These are phyloP conservation scores for Alcis repandata DNA, from an alignment of 2,888 invertebrate species.

Conservation along the genomic window DNA sequence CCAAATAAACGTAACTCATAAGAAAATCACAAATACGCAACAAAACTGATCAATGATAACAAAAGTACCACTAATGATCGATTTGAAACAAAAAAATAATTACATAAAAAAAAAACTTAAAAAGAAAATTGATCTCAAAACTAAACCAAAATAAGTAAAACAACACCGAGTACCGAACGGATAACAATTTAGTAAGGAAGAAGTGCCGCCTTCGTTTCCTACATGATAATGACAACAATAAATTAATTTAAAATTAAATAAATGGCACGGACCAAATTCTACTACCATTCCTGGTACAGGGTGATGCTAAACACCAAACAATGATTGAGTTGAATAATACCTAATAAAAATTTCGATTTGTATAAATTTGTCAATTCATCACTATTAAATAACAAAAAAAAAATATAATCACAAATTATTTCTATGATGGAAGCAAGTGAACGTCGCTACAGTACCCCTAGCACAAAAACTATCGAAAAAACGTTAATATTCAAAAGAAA, in stretches of 20 bases:
- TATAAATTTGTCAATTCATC: slow-evolving; percentile 69
- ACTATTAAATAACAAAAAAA: slow-evolving; percentile 74
- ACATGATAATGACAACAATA: slow-evolving; percentile 69
- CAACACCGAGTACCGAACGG: slow-evolving; percentile 83
- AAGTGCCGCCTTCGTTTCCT: slow-evolving; percentile 68
- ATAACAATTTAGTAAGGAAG: slow-evolving; percentile 77
- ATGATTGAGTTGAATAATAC: slow-evolving; percentile 67
- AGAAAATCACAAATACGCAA: slow-evolving; percentile 55
- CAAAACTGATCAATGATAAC: slow-evolving; percentile 54
- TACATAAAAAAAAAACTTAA: slow-evolving; percentile 54
- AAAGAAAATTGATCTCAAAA: slow-evolving; percentile 65
- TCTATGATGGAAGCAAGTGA: slow-evolving; percentile 83
- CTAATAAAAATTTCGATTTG: slow-evolving; percentile 51
- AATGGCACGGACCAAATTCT: slow-evolving; percentile 84
- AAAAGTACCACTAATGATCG: slow-evolving; percentile 72
- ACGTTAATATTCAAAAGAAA: too few species aligned
- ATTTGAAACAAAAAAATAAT: slow-evolving; percentile 61
- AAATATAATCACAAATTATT: slow-evolving; percentile 67
- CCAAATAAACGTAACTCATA: slow-evolving; percentile 50
- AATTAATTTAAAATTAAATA: slow-evolving; percentile 82
- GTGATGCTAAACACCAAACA: slow-evolving; percentile 65
- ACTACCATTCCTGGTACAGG: slow-evolving; percentile 75
- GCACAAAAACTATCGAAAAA: too few species aligned
- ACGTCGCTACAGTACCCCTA: slow-evolving; percentile 56
- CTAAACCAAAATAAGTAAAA: slow-evolving; percentile 64